Base-by-base conservation (phyloP, 2,888 invertebrate species). In the Thecophora atra region DNA sequence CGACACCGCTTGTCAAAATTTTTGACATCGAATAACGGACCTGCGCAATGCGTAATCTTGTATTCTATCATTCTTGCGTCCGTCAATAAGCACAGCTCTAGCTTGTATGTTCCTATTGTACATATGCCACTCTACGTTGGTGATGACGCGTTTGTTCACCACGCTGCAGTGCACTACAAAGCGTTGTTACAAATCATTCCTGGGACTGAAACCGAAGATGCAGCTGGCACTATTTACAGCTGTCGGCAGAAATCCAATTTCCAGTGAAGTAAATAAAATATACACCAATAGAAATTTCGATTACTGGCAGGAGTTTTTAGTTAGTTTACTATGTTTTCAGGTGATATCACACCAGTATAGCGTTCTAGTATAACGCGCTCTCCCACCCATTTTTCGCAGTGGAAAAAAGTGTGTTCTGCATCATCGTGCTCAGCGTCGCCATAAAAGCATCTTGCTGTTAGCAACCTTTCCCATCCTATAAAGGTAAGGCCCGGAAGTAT, bases 61-160 rank as follows among this genome's bases (percentile, higher is more conserved):
- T n/a, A n/a, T n/a, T n/a, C n/a, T n/a, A n/a, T n/a, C n/a, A n/a
- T n/a, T n/a, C n/a, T n/a, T n/a, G 51, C 76, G 83, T 83, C 84
- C 90, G 78, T 92, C 92, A 51, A 85, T 92, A 79, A 91, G 90
- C 76, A 87, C 90, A 66, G 86, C 93, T 77, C 79, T 92, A 76
- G 89, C 90, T 72, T 87, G 90, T 80, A 83, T 91, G 78, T 93
- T 94, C 87, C 84, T 91, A 60, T 88, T 88, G 17, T 94, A 94
- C 84, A 90, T 94, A 73, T 85, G 89, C 51, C 90, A 94, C 83
- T 92, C 93, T 70, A 91, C 94, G 85, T 94, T 93, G 89, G 91
- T 91, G 78, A 88, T 94, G 84, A 90, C 91, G 71, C 89, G 91
- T 83, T 89, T 94, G 77, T 94, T 94, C 83, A 90, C 91, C 73